Evolutionary conservation across 2,888 invertebrate genomes (phyloP).

Genomic region (Tanypteryx hageni): DNA sequence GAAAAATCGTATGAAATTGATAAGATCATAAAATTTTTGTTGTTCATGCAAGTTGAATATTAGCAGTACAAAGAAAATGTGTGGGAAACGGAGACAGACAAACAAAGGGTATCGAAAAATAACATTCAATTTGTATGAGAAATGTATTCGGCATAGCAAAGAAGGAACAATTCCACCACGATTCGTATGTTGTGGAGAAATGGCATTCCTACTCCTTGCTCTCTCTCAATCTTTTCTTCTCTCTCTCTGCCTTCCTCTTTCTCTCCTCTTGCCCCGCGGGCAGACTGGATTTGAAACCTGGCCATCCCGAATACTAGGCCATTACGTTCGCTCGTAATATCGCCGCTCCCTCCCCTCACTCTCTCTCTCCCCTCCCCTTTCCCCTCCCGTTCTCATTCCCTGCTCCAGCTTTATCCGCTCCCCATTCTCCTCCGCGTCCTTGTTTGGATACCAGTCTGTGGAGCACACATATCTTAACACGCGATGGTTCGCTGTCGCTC

Average conservation of each 20-base stretch:
- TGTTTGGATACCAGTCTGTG: too few species aligned
- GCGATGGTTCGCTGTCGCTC: too few species aligned
- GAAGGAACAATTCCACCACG: background rate
- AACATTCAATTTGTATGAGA: background rate
- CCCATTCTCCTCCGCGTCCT: background rate
- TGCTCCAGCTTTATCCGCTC: background rate
- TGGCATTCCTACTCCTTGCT: background rate
- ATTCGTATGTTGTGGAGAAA: background rate
- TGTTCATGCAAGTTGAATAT: too few species aligned
- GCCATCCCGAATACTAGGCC: background rate
- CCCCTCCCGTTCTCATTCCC: background rate
- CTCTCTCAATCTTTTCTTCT: background rate
- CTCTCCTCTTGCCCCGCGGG: background rate
- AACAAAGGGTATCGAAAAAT: background rate
- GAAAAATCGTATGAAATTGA: too few species aligned
- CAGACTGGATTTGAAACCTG: constrained; percentile 5
- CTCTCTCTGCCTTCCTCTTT: background rate
- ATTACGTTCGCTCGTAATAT: background rate
- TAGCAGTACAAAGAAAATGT: too few species aligned
- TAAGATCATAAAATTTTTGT: too few species aligned
- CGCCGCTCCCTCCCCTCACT: background rate
- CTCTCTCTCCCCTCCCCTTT: background rate
- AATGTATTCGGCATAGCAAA: background rate
- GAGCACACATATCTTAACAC: too few species aligned
- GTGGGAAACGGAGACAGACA: too few species aligned